phyloP scores from a whole-genome alignment of 2,113 vertebrate genomes.

The Guaruba guarouba region DNA sequence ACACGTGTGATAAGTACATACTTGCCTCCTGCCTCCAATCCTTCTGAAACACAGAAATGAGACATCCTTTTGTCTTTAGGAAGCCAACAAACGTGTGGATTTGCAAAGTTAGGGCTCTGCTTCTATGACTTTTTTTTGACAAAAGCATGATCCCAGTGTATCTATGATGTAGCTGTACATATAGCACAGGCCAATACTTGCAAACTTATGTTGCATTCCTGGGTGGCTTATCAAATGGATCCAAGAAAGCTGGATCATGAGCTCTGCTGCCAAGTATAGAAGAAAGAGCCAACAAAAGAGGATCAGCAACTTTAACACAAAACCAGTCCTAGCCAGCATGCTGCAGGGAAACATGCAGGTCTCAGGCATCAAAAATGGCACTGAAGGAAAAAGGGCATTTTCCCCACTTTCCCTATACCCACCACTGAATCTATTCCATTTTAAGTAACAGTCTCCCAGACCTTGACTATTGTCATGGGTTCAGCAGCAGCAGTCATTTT shows the following conservation, averaged over 20 bases:
- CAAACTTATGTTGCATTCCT: not conserved
- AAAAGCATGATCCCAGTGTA: not conserved
- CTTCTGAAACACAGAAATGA: not conserved
- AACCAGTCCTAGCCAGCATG: not conserved
- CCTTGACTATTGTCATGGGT: not conserved
- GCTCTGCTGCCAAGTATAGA: not conserved
- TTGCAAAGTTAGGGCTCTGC: not conserved
- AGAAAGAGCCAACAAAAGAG: not conserved
- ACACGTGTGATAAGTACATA: fast-evolving
- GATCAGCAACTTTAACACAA: not conserved
- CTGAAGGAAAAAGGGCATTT: not conserved
- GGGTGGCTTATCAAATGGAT: not conserved
- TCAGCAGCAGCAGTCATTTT: no score
- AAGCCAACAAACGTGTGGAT: not conserved
- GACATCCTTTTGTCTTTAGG: not conserved
- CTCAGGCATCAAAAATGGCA: not conserved
- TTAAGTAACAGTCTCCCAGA: not conserved
- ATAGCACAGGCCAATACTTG: not conserved
- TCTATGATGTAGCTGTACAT: not conserved
- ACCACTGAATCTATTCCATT: not conserved
- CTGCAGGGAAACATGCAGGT: not conserved
- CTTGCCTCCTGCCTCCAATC: not conserved
- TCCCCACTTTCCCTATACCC: not conserved
- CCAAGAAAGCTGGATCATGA: not conserved
- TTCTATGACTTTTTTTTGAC: not conserved